phyloP scores from a whole-genome alignment of 2,797 vertebrate genomes.

The Gymnoscopelus braueri region DNA sequence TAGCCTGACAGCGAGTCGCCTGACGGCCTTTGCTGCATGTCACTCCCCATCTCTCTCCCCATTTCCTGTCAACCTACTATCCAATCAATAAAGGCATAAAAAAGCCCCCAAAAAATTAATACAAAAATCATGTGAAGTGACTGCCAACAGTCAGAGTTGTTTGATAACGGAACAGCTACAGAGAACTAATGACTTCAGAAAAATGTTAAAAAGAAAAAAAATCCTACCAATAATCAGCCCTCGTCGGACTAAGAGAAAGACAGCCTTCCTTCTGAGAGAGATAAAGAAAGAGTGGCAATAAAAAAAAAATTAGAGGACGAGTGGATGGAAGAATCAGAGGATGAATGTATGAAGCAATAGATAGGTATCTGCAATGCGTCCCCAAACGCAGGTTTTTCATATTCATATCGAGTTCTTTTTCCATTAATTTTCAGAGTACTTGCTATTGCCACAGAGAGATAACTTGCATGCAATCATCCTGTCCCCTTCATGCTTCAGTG shows the following conservation, averaged over 20 bases:
- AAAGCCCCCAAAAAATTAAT: too few relatives aligned
- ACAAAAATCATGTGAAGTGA: too few relatives aligned
- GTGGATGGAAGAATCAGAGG: neutral
- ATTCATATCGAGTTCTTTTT: slow-evolving; percentile 47
- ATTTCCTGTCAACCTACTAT: too few relatives aligned
- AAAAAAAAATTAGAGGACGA: slow-evolving; percentile 1
- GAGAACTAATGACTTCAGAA: too few relatives aligned
- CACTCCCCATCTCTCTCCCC: too few relatives aligned
- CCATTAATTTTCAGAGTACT: slow-evolving; percentile 44
- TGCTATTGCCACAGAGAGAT: slow-evolving; percentile 38
- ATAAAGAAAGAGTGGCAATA: slow-evolving; percentile 2
- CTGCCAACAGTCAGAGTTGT: too few relatives aligned
- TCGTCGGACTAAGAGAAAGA: neutral
- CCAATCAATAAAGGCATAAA: too few relatives aligned
- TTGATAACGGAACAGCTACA: too few relatives aligned
- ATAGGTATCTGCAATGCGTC: slow-evolving; percentile 9
- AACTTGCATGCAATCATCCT: slow-evolving; percentile 58
- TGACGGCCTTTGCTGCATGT: too few relatives aligned
- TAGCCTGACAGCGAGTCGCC: too few relatives aligned
- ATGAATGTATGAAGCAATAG: neutral
- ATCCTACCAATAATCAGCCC: too few relatives aligned
- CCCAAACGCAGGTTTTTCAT: slow-evolving; percentile 34
- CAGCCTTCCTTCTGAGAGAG: slow-evolving; percentile 19
- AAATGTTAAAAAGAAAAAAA: neutral
- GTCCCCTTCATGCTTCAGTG: slow-evolving; percentile 58